Percentiles rank a stretch among this genome's conserved stretches.
These are phyloP conservation scores for Garra rufa DNA, from an alignment of 2,113 vertebrate genomes.

Conservation along the genomic window DNA sequence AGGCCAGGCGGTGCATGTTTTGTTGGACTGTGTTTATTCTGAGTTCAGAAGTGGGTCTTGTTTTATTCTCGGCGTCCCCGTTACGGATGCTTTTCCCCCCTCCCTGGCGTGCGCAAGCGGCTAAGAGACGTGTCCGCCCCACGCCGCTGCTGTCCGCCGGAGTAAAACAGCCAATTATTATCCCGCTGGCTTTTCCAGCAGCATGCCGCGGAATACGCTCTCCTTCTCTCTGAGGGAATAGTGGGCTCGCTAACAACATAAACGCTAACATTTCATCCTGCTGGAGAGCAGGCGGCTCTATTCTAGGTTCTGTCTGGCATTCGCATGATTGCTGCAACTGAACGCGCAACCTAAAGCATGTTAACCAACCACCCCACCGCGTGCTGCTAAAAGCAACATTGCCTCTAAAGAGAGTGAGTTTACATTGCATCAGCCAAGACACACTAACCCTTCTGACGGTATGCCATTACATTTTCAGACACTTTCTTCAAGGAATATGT, in stretches of 20 bases:
- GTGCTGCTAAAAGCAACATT: conserved; percentile 21
- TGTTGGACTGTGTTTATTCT: conserved; percentile 67
- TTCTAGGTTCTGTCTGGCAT: conserved; percentile 4
- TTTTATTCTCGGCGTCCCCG: conserved; percentile 60
- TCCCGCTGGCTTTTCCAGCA: conserved; percentile 44
- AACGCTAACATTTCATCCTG: conserved; percentile 47
- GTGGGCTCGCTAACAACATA: conserved; percentile 65
- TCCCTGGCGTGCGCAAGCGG: conserved; percentile 8
- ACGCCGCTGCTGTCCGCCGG: conserved; percentile 16
- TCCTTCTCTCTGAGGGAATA: conserved; percentile 65
- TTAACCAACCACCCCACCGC: conserved; percentile 23
- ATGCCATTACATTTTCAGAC: conserved; percentile 12
- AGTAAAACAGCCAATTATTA: conserved; percentile 31
- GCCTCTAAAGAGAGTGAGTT: conserved; percentile 19
- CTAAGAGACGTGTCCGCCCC: conserved; percentile 12
- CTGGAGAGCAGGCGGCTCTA: conserved; percentile 35
- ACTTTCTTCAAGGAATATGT: conserved; percentile 10
- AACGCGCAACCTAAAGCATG: conserved; percentile 7
- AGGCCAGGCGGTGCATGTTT: conserved; percentile 66
- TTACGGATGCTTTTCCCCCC: conserved; percentile 69
- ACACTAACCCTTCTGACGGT: neutral
- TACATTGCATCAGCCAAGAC: conserved; percentile 26
- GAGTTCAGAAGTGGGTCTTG: conserved; percentile 69
- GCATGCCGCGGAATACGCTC: conserved; percentile 56
- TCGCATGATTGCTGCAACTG: neutral